phyloP scores from a whole-genome alignment of 2,113 vertebrate species.

The Odobenus rosmarus region DNA sequence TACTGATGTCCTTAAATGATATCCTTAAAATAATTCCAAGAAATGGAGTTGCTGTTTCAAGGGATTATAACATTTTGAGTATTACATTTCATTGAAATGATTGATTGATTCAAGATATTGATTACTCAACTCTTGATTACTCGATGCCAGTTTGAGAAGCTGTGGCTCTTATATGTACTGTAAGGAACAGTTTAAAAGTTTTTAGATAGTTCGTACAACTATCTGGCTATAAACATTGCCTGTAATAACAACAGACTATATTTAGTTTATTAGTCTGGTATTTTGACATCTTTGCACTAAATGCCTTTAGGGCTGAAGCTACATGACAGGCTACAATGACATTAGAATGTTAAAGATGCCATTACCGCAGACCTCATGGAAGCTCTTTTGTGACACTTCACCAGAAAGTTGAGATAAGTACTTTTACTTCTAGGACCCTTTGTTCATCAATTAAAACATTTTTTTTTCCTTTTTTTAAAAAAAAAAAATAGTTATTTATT shows the following conservation, averaged over 20 bases:
- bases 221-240: not conserved
- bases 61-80: not conserved
- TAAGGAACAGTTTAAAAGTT: not conserved
- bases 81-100: not conserved
- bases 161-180: not conserved
- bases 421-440: not conserved
- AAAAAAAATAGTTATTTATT: not conserved
- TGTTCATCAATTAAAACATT: conserved; percentile 32
- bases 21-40: conserved; percentile 18
- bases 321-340: not conserved
- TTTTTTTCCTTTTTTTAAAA: not conserved
- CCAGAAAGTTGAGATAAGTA: conserved; percentile 4
- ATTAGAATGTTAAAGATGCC: not conserved
- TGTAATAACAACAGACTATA: not conserved
- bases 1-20: not conserved
- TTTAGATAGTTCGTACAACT: conserved; percentile 15
- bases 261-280: conserved; percentile 7
- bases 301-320: not conserved
- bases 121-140: not conserved
- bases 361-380: not conserved
- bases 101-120: not conserved
- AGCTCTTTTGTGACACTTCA: not conserved
- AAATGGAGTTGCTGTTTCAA: conserved; percentile 32
- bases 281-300: conserved; percentile 20
- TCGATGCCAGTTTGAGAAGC: not conserved